Conservation (phyloP, 2,888 invertebrate species). For the Synanthedon myopaeformis region DNA sequence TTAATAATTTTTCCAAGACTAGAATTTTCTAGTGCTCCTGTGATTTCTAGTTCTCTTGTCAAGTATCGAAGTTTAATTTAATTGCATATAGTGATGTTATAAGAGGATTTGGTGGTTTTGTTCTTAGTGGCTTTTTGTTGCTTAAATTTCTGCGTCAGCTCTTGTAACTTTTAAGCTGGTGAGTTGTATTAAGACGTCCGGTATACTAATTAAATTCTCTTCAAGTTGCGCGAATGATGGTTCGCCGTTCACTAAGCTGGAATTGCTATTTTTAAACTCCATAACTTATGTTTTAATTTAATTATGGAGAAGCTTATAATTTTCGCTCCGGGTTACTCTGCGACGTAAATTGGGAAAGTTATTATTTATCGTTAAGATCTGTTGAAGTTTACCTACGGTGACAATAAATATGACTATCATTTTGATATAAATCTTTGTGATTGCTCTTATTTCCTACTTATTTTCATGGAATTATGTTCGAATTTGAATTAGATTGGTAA, state of each 20-base stretch:
- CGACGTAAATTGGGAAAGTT: constrained; percentile 55
- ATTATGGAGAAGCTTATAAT: constrained; percentile 54
- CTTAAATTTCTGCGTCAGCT: background rate
- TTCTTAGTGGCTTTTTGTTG: too few relatives aligned
- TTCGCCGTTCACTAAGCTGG: constrained; percentile 26
- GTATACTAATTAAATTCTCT: constrained; percentile 45
- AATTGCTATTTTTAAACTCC: constrained; percentile 51
- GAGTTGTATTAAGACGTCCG: constrained; percentile 5
- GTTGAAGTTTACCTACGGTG: constrained; percentile 25
- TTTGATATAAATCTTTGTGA: too few relatives aligned
- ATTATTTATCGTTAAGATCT: constrained; percentile 50
- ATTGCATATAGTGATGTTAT: too few relatives aligned
- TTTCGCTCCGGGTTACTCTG: constrained; percentile 31
- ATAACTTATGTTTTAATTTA: constrained; percentile 60
- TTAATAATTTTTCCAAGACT: background rate
- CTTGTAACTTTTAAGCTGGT: background rate
- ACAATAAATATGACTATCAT: constrained; percentile 20
- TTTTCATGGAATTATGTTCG: too few relatives aligned
- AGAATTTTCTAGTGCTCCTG: background rate
- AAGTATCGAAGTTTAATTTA: background rate
- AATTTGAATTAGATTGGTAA: too few relatives aligned
- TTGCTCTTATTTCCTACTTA: too few relatives aligned
- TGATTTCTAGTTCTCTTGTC: background rate
- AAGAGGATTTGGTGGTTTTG: too few relatives aligned
- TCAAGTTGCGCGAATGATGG: constrained; percentile 35